Percentiles rank a stretch among this genome's conserved stretches.
These are phyloP conservation scores for Synergus japonicus DNA, from an alignment of 2,888 invertebrate genomes.

Conservation along the genomic window DNA sequence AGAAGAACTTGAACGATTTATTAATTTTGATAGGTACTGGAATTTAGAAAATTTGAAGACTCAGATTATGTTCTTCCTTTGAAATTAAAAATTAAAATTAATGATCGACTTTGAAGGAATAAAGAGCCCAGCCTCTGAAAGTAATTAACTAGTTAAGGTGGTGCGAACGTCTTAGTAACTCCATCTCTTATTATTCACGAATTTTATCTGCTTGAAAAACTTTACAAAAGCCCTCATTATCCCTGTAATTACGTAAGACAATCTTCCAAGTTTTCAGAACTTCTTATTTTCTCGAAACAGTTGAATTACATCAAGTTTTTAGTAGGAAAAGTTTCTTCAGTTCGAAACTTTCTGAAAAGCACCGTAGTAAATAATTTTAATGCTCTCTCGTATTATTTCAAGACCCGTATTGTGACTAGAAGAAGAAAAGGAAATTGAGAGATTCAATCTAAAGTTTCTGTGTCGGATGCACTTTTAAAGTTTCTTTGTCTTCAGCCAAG, in stretches of 20 bases:
- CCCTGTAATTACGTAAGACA: constrained; percentile 17
- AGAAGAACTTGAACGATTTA: background rate
- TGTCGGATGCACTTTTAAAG: background rate
- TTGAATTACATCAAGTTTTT: background rate
- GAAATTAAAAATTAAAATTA: background rate
- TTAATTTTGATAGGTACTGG: background rate
- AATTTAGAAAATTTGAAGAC: background rate
- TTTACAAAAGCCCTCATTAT: constrained; percentile 10
- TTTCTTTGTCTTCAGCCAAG: background rate
- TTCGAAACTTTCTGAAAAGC: background rate
- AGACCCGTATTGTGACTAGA: background rate
- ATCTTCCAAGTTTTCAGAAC: constrained; percentile 6
- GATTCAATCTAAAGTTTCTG: background rate
- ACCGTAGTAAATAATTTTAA: constrained; percentile 20
- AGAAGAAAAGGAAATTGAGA: background rate
- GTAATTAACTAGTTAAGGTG: constrained; percentile 1
- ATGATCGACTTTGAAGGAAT: background rate
- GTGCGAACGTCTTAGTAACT: background rate
- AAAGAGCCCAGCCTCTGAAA: background rate
- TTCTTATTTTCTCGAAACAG: constrained; percentile 15
- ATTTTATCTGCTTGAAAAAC: constrained; percentile 4
- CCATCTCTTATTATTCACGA: constrained; percentile 5
- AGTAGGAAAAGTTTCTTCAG: background rate
- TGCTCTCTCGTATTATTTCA: background rate
- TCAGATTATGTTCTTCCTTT: background rate